Conservation (phyloP, 2,888 invertebrate genomes). For the Ptychoptera albimana region DNA sequence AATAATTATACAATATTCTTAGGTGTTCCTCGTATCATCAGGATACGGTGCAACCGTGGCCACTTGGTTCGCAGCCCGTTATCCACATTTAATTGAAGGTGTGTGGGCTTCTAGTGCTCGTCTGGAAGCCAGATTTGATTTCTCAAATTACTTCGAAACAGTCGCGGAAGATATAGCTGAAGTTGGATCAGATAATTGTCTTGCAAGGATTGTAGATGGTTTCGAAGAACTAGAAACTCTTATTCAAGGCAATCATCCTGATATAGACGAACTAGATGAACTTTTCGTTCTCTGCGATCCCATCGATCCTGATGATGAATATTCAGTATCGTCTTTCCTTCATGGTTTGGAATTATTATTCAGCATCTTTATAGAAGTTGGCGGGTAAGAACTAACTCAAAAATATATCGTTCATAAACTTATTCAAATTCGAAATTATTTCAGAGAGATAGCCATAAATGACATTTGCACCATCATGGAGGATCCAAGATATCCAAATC, state of each 20-base stretch:
- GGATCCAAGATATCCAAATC: not conserved
- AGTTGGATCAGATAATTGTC: constrained; percentile 21
- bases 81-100: constrained; percentile 40
- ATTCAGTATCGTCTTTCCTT: too few species aligned
- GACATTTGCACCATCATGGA: too few species aligned
- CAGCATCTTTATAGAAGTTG: constrained; percentile 18
- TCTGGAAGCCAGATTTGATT: constrained; percentile 38
- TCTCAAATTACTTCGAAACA: constrained; percentile 23
- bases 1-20: too few species aligned
- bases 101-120: constrained; percentile 44
- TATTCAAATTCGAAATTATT: too few species aligned
- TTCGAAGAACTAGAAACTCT: constrained; percentile 8
- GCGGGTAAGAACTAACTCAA: constrained; percentile 9
- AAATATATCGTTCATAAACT: too few species aligned
- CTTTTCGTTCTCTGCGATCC: too few species aligned
- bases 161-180: too few species aligned
- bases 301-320: too few species aligned
- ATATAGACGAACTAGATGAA: too few species aligned
- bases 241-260: too few species aligned
- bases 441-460: too few species aligned
- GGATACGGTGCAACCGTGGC: constrained; percentile 43
- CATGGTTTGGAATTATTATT: constrained; percentile 16
- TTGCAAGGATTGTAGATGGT: constrained; percentile 22
- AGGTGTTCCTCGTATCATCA: constrained; percentile 17
- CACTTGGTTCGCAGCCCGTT: constrained; percentile 39